A percentile compares a stretch with the other conserved stretches of the same genome.
Conservation (phyloP, 1,140 invertebrate species). For the Pectinophora gossypiella region DNA sequence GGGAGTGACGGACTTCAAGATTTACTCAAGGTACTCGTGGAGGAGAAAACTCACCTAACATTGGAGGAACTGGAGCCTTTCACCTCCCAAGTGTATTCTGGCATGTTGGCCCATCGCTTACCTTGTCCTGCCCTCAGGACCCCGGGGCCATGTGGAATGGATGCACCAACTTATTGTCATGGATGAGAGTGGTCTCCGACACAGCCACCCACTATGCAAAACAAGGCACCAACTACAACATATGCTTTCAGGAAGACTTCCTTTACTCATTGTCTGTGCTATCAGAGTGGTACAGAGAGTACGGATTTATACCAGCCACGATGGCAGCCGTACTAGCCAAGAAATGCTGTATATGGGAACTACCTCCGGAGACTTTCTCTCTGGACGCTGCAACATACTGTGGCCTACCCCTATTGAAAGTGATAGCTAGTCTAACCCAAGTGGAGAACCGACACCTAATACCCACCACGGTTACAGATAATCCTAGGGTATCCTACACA, state of each 20-base stretch:
- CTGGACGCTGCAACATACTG: no score
- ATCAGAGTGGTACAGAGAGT: no score
- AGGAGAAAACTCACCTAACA: neutral
- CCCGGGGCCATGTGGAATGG: neutral
- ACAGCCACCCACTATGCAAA: neutral
- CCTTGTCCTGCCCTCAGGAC: neutral
- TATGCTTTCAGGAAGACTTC: neutral
- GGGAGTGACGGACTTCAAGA: neutral
- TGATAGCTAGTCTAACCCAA: no score
- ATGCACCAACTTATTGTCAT: neutral
- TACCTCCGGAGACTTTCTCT: no score
- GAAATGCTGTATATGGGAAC: no score
- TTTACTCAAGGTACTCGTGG: neutral
- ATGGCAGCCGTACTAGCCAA: no score
- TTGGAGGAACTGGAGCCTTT: neutral
- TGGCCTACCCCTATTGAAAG: no score
- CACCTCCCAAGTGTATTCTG: neutral
- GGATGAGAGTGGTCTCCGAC: neutral
- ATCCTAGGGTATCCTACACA: no score
- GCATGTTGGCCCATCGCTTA: neutral
- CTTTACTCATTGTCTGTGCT: no score
- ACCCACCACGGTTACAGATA: no score
- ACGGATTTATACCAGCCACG: no score
- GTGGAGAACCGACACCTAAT: no score
- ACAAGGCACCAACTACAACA: neutral